Base-by-base conservation (phyloP, 2,888 invertebrate species). In the Synergus laeviventris region DNA sequence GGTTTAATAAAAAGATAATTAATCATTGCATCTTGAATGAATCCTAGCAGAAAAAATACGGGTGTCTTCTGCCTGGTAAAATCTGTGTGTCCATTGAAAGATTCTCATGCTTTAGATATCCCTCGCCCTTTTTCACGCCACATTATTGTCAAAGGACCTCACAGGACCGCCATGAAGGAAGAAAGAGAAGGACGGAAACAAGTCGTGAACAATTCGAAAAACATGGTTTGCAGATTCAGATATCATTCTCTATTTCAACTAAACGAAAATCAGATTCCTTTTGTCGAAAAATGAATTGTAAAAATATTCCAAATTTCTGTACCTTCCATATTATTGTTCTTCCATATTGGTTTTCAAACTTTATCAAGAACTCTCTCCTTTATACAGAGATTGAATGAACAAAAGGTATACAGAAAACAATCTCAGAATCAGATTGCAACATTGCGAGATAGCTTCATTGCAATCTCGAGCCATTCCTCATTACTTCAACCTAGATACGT, bases 91-190 rank as follows among this genome's bases (percentile, higher is more conserved):
- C 31, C 70, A 70, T 49, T 70, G 70, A 70, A 70, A 70, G 70
- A 70, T 70, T 70, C 70, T 70, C 70, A 70, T 70, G 70, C 70
- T 49, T 70, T 70, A 45, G 70, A 70, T 49, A 49, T 70, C 45
- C 70, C 45, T 70, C 45, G 70, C 45, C 70, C 70, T 45, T 70
- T 45, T 70, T 70, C 45, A 70, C 70, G 70, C 70, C 70, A 70
- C 49, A 70, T 70, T 70, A 70, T 49, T 70, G 49, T 70, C 49
- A 70, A 70, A 66, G 31, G 70, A 49, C 70, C 70, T 70, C 45
- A 24, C 16, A 24, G 31, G 70, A 70, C 70, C 70, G 70, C 70
- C 45, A 49, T 45, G 70, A 70, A 70, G 31, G 45, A 45, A 45
- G 24, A 16, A 49, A 24, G 36, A 21, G 66, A 62, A 39, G 14